Evolutionary conservation across 1,140 invertebrate genomes (phyloP), one percentile per base, ranked within the genome.

Genomic region (Euwallacea similis): DNA sequence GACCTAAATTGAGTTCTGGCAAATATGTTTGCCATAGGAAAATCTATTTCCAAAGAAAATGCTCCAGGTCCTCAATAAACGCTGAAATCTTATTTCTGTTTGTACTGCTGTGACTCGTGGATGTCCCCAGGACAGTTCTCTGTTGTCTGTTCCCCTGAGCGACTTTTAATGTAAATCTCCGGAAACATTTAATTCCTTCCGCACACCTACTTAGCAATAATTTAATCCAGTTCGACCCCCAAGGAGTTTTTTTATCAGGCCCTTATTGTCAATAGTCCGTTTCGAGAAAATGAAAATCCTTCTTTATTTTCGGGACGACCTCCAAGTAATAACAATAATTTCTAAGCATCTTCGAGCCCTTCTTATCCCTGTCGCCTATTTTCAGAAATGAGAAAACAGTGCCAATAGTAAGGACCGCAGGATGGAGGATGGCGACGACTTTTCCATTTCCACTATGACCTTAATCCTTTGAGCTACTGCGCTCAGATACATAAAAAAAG

Each of bases 381-480:
- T 71, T 43, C 69, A 71, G 70, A 71, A 71, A 71, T 71, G 70
- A 71, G 70, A 71, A 71, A 71, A 71, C 70, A 71, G 60, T 71
- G 70, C 70, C 70, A 71, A 66, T 66, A 66, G 70, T 13, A 66
- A 71, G 46, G 50, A 58, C 61, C 55, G 53, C 63, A 63, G 59
- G 47, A 70, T 70, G 46, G 59, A 53, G 41, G 33, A 62, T 46
- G 60, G 53, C 61, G 44, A 63, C 59, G 44, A 50, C 44, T 64
- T 69, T 65, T 58, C 69, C 69, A 42, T 65, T 44, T 59, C 62
- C 44, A 60, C 7, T 59, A 64, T 59, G 61, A 64, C 61, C 69
- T 59, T 71, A 71, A 71, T 71, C 69, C 69, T 71, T 71, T 71
- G 69, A 71, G 69, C 69, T 56, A 71, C 61, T 64, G 55, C 54